These are phyloP conservation scores for Cheilosia vulpina DNA, from an alignment of 2,888 invertebrate genomes.

Conservation along the genomic window DNA sequence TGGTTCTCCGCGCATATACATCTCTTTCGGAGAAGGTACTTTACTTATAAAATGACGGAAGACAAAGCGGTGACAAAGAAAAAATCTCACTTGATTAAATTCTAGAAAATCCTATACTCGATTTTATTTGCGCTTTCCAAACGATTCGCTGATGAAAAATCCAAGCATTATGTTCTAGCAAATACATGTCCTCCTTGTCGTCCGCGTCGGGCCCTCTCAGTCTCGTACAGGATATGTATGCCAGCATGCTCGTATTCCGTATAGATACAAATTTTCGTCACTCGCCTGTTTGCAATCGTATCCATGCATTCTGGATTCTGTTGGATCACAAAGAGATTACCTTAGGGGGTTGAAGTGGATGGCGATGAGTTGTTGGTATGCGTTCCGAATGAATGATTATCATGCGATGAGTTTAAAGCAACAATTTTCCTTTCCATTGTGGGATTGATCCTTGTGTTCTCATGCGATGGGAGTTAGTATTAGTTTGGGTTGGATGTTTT, in stretches of 20 bases:
- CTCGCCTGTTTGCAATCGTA: conserved; percentile 64
- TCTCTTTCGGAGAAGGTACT: conserved; percentile 44
- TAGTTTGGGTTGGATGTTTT: neutral
- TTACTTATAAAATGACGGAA: neutral
- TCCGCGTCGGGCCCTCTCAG: neutral
- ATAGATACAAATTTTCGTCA: conserved; percentile 62
- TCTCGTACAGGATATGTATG: conserved; percentile 38
- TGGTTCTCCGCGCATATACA: conserved; percentile 24
- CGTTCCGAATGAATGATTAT: conserved; percentile 55
- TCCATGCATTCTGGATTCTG: conserved; percentile 69
- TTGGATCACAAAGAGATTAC: conserved; percentile 68
- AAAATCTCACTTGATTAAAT: conserved; percentile 66
- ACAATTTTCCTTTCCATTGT: conserved; percentile 44
- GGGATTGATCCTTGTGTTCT: conserved; percentile 21
- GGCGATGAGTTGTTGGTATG: conserved; percentile 44
- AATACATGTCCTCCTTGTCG: conserved; percentile 24
- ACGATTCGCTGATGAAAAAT: conserved; percentile 62
- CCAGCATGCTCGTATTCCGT: conserved; percentile 47
- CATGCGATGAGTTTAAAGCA: conserved; percentile 53
- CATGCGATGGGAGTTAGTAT: neutral
- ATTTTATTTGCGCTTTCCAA: conserved; percentile 66
- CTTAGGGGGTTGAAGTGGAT: conserved; percentile 27
- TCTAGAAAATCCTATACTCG: conserved; percentile 66
- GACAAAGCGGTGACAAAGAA: conserved; percentile 1
- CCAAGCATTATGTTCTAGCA: conserved; percentile 53